These are phyloP conservation scores for Phalera bucephala DNA, from an alignment of 2,888 invertebrate genomes.

Conservation along the genomic window DNA sequence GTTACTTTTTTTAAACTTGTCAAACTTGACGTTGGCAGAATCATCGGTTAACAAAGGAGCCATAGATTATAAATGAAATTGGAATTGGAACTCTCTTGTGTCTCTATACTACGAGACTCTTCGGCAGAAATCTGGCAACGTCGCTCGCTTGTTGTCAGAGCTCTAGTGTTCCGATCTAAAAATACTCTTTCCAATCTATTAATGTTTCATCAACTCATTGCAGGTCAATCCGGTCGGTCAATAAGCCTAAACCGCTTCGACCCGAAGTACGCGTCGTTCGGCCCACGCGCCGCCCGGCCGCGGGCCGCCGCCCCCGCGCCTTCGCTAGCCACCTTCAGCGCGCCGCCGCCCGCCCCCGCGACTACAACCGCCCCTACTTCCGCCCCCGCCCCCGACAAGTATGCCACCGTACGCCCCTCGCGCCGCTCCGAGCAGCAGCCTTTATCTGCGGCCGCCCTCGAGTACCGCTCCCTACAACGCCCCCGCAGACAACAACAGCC, in stretches of 20 bases:
- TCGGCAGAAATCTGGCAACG: too few species aligned
- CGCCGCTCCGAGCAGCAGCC: conserved; percentile 76
- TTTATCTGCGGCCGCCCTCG: conserved; percentile 78
- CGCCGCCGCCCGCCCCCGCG: conserved; percentile 23
- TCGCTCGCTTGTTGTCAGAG: too few species aligned
- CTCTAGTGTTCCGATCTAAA: too few species aligned
- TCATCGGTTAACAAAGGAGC: too few species aligned
- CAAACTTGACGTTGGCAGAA: too few species aligned
- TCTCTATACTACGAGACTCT: too few species aligned
- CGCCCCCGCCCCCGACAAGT: conserved; percentile 50
- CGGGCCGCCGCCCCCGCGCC: conserved; percentile 65
- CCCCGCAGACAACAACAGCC: conserved; percentile 63
- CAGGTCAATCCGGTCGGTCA: conserved; percentile 66
- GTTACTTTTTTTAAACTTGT: too few species aligned
- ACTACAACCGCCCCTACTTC: conserved; percentile 40
- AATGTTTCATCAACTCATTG: background rate
- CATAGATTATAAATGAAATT: too few species aligned
- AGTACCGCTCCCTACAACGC: conserved; percentile 84
- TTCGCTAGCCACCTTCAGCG: conserved; percentile 55
- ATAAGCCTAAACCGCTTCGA: conserved; percentile 83
- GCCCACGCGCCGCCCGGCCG: conserved; percentile 74
- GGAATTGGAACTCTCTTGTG: too few species aligned
- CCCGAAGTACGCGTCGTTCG: conserved; percentile 83
- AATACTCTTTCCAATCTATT: too few species aligned
- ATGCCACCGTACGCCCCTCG: conserved; percentile 72